phyloP scores from a whole-genome alignment of 2,113 vertebrate genomes.

The Nycticryphes semicollaris region DNA sequence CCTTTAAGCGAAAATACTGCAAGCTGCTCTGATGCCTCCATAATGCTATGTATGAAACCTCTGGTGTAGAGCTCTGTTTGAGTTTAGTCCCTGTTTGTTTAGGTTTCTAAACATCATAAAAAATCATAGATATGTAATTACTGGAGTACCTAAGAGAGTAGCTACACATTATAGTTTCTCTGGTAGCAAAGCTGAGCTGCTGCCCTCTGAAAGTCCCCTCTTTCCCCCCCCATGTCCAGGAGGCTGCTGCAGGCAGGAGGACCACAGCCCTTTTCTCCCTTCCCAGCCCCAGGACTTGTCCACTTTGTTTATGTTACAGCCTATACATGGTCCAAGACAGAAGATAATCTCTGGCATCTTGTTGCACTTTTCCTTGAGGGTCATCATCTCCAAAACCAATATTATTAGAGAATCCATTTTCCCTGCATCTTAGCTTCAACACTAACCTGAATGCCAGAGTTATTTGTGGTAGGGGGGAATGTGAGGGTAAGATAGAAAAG shows the following conservation, averaged over 20 bases:
- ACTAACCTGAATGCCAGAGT: fast-evolving
- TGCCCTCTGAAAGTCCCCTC: not conserved
- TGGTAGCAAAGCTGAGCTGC: not conserved
- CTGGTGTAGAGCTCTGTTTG: not conserved
- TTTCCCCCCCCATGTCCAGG: not conserved
- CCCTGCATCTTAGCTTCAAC: not conserved
- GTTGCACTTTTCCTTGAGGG: not conserved
- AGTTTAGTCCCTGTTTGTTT: not conserved
- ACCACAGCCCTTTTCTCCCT: not conserved
- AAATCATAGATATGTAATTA: not conserved
- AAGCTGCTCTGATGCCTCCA: not conserved
- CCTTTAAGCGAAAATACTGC: not conserved
- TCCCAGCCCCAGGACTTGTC: not conserved
- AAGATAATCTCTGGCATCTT: not conserved
- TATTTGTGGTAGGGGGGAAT: not conserved
- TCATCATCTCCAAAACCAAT: not conserved
- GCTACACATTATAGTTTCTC: not conserved
- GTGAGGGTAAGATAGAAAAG: not conserved
- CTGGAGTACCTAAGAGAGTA: not conserved
- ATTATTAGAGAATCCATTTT: not conserved
- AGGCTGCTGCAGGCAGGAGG: not conserved
- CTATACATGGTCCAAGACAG: not conserved
- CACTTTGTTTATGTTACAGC: not conserved
- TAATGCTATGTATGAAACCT: not conserved
- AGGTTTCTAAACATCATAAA: not conserved